A percentile compares a stretch with the other conserved stretches of the same genome.
These are phyloP conservation scores for Plagodis pulveraria DNA, from an alignment of 2,888 invertebrate species.

Conservation along the genomic window DNA sequence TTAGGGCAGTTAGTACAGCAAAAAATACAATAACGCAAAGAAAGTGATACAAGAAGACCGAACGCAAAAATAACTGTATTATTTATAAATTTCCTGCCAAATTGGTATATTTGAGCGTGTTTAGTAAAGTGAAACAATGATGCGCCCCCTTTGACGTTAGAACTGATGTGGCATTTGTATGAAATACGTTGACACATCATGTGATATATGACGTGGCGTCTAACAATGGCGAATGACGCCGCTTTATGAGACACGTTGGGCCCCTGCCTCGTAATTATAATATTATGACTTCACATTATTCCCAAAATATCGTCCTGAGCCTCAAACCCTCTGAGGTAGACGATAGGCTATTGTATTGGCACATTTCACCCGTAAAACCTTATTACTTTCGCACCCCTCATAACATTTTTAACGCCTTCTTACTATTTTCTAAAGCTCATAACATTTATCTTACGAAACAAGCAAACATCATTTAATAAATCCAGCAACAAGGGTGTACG, in stretches of 20 bases:
- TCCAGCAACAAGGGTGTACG: conserved; percentile 40
- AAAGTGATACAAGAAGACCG: conserved; percentile 25
- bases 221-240: conserved; percentile 74
- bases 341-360: conserved; percentile 50
- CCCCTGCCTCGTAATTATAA: conserved; percentile 70
- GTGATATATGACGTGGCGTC: conserved; percentile 61
- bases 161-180: conserved; percentile 60
- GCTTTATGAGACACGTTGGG: conserved; percentile 59
- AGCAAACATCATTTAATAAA: conserved; percentile 40
- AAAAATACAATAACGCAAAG: conserved; percentile 38
- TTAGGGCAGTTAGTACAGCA: conserved; percentile 43
- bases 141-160: conserved; percentile 37
- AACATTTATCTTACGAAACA: conserved; percentile 40
- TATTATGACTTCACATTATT: conserved; percentile 81
- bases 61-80: conserved; percentile 12
- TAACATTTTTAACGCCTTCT: conserved; percentile 37
- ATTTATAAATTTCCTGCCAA: conserved; percentile 4
- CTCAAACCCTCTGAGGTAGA: conserved; percentile 52
- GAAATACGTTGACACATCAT: conserved; percentile 57
- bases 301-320: conserved; percentile 47
- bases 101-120: conserved; percentile 10
- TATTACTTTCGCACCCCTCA: conserved; percentile 46
- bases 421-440: conserved; percentile 41
- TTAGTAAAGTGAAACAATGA: conserved; percentile 31
- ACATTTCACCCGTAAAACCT: conserved; percentile 48